Conservation (phyloP, 1,140 invertebrate genomes). For the Zaprionus tsacasi region DNA sequence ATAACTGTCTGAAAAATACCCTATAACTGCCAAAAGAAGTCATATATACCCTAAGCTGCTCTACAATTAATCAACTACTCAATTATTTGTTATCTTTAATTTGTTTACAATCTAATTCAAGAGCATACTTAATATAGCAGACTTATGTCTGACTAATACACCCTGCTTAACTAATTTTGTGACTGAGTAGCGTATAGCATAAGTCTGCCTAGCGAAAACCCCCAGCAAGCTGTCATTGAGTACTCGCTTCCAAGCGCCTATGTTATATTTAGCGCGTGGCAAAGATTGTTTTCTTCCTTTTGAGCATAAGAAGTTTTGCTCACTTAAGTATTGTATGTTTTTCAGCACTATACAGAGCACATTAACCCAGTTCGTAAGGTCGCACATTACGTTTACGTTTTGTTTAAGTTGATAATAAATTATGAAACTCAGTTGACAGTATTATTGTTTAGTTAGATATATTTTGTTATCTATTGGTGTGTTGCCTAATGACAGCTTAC, state of each 20-base stretch:
- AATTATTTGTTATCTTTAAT: background rate
- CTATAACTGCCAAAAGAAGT: background rate
- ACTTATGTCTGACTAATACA: background rate
- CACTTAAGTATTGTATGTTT: background rate
- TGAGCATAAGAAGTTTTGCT: conserved; percentile 14
- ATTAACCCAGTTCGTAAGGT: conserved; percentile 53
- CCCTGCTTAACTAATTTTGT: too few species aligned
- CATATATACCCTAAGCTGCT: background rate
- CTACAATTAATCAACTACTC: background rate
- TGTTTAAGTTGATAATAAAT: conserved; percentile 20
- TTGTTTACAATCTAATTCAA: background rate
- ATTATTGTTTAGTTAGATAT: conserved; percentile 16
- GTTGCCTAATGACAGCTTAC: conserved; percentile 23
- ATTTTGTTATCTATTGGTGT: conserved; percentile 23
- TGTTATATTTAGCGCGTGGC: conserved; percentile 48
- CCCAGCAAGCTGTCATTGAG: conserved; percentile 18
- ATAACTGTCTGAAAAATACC: conserved; percentile 1
- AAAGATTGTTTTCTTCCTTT: conserved; percentile 40
- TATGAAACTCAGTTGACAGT: conserved; percentile 14
- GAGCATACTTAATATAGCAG: background rate
- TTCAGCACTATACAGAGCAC: conserved; percentile 23
- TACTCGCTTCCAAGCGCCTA: conserved; percentile 16
- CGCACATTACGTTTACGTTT: conserved; percentile 7
- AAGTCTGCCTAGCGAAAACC: background rate
- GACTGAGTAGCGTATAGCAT: background rate